A percentile compares a stretch with the other conserved stretches of the same genome.
phyloP scores from a whole-genome alignment of 2,797 vertebrate species.

The Crossoptilon crossoptilon region DNA sequence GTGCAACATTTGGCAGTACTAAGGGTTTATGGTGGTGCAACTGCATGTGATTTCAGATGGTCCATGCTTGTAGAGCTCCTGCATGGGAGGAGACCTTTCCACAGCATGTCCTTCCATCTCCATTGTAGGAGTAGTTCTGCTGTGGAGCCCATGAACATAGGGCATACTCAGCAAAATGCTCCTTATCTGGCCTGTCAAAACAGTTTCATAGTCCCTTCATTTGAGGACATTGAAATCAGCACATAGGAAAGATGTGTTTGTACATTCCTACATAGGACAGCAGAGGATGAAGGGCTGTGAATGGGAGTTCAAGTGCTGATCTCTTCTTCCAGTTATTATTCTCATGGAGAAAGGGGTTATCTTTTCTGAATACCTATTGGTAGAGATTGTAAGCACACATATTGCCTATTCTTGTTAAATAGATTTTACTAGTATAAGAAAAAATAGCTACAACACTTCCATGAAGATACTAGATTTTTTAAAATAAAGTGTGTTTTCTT shows the following conservation, averaged over 20 bases:
- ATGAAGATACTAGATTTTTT: background rate
- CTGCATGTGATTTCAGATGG: background rate
- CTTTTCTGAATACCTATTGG: background rate
- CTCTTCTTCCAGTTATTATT: background rate
- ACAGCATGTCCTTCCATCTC: background rate
- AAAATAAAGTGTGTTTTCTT: slow-evolving; percentile 31
- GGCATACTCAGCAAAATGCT: background rate
- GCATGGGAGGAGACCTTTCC: background rate
- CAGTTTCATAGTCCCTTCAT: background rate
- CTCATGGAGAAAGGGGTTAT: background rate
- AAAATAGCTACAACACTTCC: background rate
- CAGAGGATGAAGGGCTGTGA: background rate
- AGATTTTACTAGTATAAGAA: background rate
- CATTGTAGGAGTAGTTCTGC: background rate
- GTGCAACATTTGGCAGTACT: background rate
- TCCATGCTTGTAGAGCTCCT: background rate
- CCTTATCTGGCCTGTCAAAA: rapidly evolving
- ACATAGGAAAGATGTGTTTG: background rate
- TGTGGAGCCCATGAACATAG: background rate
- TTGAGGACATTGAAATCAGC: rapidly evolving
- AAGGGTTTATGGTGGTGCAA: background rate
- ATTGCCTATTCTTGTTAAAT: background rate
- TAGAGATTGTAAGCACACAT: background rate
- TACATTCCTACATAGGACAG: background rate
- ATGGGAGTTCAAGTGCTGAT: background rate